phyloP scores from a whole-genome alignment of 2,888 invertebrate species.

The Erannis defoliaria region DNA sequence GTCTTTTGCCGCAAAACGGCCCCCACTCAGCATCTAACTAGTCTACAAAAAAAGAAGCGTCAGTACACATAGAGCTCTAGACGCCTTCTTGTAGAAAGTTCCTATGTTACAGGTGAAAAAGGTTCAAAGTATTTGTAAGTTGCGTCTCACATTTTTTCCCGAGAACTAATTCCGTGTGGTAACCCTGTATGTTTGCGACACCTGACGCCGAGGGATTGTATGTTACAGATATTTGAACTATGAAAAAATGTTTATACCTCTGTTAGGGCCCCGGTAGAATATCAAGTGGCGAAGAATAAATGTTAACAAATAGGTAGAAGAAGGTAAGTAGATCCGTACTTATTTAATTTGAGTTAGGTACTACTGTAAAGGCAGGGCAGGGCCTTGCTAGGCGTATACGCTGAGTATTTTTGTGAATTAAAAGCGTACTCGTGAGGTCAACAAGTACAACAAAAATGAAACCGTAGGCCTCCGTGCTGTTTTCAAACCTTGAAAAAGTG shows the following conservation, averaged over 20 bases:
- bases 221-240: conserved; percentile 17
- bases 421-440: too few relatives aligned
- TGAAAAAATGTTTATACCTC: conserved; percentile 29
- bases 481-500: too few relatives aligned
- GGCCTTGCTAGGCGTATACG: neutral
- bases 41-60: too few relatives aligned
- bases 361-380: neutral
- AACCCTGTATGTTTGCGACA: conserved; percentile 15
- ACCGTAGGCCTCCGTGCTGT: too few relatives aligned
- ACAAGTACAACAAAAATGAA: too few relatives aligned
- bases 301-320: neutral
- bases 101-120: too few relatives aligned
- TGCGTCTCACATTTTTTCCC: neutral
- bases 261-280: conserved; percentile 14
- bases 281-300: conserved; percentile 1
- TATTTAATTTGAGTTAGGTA: neutral
- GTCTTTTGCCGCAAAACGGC: too few relatives aligned
- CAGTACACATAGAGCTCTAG: too few relatives aligned
- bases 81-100: too few relatives aligned
- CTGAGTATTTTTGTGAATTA: too few relatives aligned
- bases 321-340: neutral
- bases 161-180: neutral
- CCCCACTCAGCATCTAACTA: too few relatives aligned
- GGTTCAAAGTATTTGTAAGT: neutral
- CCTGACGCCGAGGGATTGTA: conserved; percentile 23